phyloP scores from a whole-genome alignment of 2,797 vertebrate genomes.

The Brotogeris chrysoptera region DNA sequence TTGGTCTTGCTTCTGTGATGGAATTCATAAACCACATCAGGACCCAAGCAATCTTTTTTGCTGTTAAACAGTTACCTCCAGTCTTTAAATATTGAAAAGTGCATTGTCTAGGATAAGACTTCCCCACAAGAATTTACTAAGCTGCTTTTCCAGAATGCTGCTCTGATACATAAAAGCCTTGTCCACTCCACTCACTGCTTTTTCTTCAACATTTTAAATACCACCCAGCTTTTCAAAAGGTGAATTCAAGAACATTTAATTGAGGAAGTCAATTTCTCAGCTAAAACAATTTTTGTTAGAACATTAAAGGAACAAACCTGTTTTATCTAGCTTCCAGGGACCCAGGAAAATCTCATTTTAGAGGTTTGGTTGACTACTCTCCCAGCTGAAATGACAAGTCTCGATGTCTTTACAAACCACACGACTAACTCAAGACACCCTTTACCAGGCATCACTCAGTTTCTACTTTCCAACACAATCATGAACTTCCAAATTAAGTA shows the following conservation, averaged over 20 bases:
- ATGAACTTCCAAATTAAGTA: background rate
- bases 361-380: background rate
- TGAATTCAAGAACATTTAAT: slow-evolving; percentile 28
- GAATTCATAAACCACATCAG: background rate
- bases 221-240: background rate
- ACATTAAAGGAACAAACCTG: slow-evolving; percentile 31
- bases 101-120: background rate
- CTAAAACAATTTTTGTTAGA: slow-evolving; percentile 14
- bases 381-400: background rate
- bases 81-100: background rate
- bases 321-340: background rate
- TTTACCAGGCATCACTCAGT: background rate
- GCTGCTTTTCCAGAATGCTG: background rate
- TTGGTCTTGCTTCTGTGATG: background rate
- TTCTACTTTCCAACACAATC: background rate
- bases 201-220: background rate
- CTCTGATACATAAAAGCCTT: background rate
- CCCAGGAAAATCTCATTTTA: background rate
- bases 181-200: background rate
- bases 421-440: fast-evolving
- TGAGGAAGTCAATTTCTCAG: slow-evolving; percentile 18
- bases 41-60: background rate
- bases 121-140: background rate
- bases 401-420: background rate
- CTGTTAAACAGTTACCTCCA: background rate